phyloP scores from a whole-genome alignment of 30 jellyfish, hydroid and myxozoan species.

The Hydractinia echinata region DNA sequence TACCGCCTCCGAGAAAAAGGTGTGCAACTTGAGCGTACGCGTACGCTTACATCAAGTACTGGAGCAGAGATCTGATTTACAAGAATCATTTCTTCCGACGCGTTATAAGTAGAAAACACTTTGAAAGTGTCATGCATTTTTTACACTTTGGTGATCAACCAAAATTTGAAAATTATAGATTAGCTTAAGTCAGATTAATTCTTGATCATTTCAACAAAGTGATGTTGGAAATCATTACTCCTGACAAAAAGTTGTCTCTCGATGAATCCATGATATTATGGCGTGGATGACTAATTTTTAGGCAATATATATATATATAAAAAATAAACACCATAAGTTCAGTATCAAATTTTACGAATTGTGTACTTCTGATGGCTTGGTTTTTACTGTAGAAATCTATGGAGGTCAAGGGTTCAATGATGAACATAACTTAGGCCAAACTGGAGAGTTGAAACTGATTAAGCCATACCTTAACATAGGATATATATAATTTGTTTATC shows the following conservation, averaged over 20 bases:
- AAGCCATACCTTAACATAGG: slow-evolving; percentile 10
- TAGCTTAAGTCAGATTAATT: neutral
- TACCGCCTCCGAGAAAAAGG: no score
- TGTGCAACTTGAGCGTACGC: no score
- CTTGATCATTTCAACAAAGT: neutral
- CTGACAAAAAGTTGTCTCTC: neutral
- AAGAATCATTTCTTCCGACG: no score
- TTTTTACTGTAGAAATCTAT: neutral
- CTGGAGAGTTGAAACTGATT: neutral
- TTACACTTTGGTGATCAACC: neutral
- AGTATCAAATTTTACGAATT: neutral
- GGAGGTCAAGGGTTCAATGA: neutral
- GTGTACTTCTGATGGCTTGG: neutral
- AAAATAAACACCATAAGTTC: neutral
- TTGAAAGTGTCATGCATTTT: no score
- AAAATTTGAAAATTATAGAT: neutral
- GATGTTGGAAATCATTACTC: neutral
- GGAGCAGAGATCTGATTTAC: no score
- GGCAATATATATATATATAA: neutral
- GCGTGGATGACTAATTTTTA: no score
- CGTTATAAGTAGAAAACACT: no score
- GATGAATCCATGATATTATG: neutral
- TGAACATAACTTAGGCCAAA: neutral
- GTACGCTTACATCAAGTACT: no score
- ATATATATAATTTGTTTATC: neutral